Base-by-base conservation (phyloP, 2,888 invertebrate species). In the Anaspis maculata region DNA sequence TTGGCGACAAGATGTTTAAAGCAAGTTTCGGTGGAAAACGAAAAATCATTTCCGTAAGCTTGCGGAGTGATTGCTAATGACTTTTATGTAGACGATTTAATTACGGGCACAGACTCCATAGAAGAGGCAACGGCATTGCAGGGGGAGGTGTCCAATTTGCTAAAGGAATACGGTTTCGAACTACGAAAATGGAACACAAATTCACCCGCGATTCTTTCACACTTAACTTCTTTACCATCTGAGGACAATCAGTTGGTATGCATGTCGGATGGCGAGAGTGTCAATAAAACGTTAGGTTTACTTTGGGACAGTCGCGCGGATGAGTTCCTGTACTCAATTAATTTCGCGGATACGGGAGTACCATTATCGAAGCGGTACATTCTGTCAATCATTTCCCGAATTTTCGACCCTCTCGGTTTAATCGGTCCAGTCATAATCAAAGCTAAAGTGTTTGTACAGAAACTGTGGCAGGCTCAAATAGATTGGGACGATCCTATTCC, bases 151-250 rank as follows among this genome's bases (percentile, higher is more conserved):
- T 29, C 11, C 11, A 12, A 2, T 3, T 34, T 39, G 13, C 14
- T 39, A 9, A 15, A 19, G 4, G 13, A 34, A 22, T 33, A 31
- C n/a, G 10, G 37, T 9, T 42, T 42, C 25, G 19, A 30, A 14
- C 25, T 42, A 19, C 29, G 36, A 5, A 42, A 39, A 25, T 42
- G 31, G 31, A 11, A 14, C 2, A 35, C 34, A 11, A 39, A 39
- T 15, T 5, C 14, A 15, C 5, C 19, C 11, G 16, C 10, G 3
- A 5, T 32, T 3, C n/a, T 36, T 3, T n/a, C n/a, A n/a, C n/a
- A n/a, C n/a, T n/a, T n/a, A n/a, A n/a, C n/a, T n/a, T n/a, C n/a
- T n/a, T n/a, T n/a, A n/a, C n/a, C n/a, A n/a, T 19, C 12, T 6
- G 10, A 25, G n/a, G n/a, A n/a, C n/a, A n/a, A n/a, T n/a, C n/a